Evolutionary conservation across 2,113 vertebrate genomes (phyloP).

Genomic region (Desmodus rotundus): DNA sequence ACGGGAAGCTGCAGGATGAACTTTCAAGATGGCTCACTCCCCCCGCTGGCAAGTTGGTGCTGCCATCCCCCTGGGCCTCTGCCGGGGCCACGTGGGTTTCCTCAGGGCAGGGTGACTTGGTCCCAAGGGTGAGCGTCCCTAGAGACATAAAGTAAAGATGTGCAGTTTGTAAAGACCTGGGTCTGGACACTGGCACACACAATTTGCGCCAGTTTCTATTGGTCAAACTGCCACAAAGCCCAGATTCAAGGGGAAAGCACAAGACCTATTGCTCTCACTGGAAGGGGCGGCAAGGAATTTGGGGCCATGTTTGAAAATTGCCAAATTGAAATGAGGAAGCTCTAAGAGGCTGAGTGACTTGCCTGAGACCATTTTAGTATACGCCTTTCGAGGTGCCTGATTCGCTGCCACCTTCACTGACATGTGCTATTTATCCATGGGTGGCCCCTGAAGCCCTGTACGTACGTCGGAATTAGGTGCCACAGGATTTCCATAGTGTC

Average conservation of each 20-base stretch:
- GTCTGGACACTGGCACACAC: background rate
- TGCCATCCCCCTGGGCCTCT: background rate
- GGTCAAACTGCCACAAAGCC: background rate
- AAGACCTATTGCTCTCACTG: background rate
- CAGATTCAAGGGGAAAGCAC: background rate
- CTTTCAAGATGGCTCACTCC: background rate
- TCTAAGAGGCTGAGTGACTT: background rate
- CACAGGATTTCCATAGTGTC: accelerated
- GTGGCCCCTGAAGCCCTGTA: background rate
- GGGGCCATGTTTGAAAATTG: background rate
- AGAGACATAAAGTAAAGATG: background rate
- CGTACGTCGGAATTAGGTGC: background rate
- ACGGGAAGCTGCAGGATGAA: background rate
- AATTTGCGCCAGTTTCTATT: background rate
- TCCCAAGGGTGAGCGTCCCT: background rate
- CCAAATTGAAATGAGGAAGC: background rate
- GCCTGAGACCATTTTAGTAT: background rate
- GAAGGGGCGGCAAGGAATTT: too few relatives aligned
- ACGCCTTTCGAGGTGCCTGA: background rate
- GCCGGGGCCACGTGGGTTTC: background rate
- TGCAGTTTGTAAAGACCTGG: background rate
- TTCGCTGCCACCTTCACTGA: background rate
- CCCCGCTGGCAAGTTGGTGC: background rate
- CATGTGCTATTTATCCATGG: background rate
- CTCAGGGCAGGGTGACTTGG: background rate